Evolutionary conservation across 2,888 invertebrate species (phyloP).

Genomic region (Drosophila meridionalis): DNA sequence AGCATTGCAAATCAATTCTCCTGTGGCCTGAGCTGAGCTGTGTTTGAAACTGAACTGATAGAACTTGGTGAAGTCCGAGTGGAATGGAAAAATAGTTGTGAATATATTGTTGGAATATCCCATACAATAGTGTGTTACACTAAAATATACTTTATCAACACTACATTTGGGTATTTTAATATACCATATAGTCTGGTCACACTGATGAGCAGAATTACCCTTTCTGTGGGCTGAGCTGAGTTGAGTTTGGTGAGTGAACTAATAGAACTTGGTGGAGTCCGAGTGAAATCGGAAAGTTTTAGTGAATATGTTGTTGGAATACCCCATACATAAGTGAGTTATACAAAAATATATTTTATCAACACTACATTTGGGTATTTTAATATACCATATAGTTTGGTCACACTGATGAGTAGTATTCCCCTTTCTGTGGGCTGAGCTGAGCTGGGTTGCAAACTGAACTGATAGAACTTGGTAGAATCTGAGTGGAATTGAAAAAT

Average conservation of each 20-base stretch:
- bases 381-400: too few relatives aligned
- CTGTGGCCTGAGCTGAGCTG: not conserved
- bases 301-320: not conserved
- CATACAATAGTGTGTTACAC: too few relatives aligned
- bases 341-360: too few relatives aligned
- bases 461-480: not conserved
- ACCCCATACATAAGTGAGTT: too few relatives aligned
- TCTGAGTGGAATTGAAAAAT: not conserved
- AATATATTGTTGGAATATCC: not conserved
- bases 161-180: too few relatives aligned
- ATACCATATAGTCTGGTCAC: too few relatives aligned
- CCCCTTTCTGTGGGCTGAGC: not conserved
- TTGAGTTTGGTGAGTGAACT: not conserved
- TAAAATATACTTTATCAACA: too few relatives aligned
- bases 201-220: too few relatives aligned
- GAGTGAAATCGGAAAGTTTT: not conserved
- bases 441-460: not conserved
- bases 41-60: not conserved
- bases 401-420: too few relatives aligned
- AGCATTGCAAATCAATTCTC: constrained; percentile 24
- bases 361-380: too few relatives aligned
- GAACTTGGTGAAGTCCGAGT: too few relatives aligned
- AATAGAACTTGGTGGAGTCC: not conserved
- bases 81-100: not conserved
- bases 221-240: not conserved